phyloP scores from a whole-genome alignment of 2,113 vertebrate species.

The human (Homo sapiens) region GRCh38 chr22:37462501-37463000 shows the following conservation, averaged over 20 bases:
- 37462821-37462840: neutral
- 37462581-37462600: neutral
- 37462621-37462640: neutral
- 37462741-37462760: constrained; percentile 31
- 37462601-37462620: neutral
- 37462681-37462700: neutral
- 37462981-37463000: neutral
- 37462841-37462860: neutral
- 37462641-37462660: neutral
- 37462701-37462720: neutral
- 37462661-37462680: neutral
- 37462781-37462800: neutral
- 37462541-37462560: neutral
- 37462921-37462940: neutral
- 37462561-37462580: neutral
- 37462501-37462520: neutral
- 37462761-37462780: neutral
- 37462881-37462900: neutral
- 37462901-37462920: neutral
- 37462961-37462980: neutral
- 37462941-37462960: neutral
- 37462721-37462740: constrained; percentile 58
- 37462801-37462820: neutral
- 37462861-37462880: neutral
- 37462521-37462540: neutral